Evolutionary conservation across 2,888 invertebrate genomes (phyloP), one percentile per base, ranked within the genome.

Genomic region (Poecilobothrus nobilitatus): DNA sequence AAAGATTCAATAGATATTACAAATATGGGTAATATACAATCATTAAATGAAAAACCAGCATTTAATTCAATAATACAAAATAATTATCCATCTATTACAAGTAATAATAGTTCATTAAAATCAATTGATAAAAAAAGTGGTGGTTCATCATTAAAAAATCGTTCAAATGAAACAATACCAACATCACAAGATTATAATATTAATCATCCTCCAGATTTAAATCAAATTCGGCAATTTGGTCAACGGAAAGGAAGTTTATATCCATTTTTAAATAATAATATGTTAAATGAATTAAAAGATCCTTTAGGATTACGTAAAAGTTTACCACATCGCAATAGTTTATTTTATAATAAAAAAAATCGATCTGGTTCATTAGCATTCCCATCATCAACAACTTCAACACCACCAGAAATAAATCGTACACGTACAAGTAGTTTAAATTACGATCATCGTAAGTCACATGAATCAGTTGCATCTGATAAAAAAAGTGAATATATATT

Each of bases 401-500:
- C 68, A 34, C 70, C 66, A 67, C 15, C 66, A 74, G 71, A 71
- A 74, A 75, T 66, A 71, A 71, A 65, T 65, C 75, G 34, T 71
- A 70, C 5, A 72, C 73, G 66, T 76, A 77, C 8, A 70, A 69
- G 66, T 68, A 63, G 63, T 22, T 71, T 9, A 78, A 41, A 77
- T 78, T 67, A 75, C 71, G 69, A 77, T 71, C 71, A 79, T 66
- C 74, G 79, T 69, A 75, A 75, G 8, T 80, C 80, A 71, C 71
- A 78, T 20, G 63, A 67, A 21, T 67, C 68, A 21, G 34, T 63
- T 15, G 9, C 12, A 2, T 18, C 61, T 2, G 53, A 68, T n/a
- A 84, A 84, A 63, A 81, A 84, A 41, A 80, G 79, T 76, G 84
- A 78, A 71, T 76, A 80, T 75, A 86, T 92, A 15, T 82, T 93